Evolutionary conservation across 2,888 invertebrate species (phyloP), one percentile per base, ranked within the genome.

Genomic region (Oithona nana): DNA sequence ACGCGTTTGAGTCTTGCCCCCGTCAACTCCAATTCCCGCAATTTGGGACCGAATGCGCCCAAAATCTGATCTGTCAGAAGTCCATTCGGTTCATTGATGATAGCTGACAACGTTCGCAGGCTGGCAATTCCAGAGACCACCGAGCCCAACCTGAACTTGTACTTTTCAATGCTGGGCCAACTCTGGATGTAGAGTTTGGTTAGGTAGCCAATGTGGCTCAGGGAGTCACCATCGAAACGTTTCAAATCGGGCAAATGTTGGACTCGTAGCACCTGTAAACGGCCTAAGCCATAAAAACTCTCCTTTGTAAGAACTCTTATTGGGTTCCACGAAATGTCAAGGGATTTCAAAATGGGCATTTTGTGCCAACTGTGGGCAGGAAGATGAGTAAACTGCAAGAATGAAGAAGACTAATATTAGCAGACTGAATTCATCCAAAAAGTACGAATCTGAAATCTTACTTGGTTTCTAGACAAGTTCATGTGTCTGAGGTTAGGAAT

Each of bases 311-410:
- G 60, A 4, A 68, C 66, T 73, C 80, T 79, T 65, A 90, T 80
- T 8, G 87, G 87, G 75, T 92, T 92, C 70, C 80, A 80, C 0
- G 88, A 86, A 61, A 90, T 71, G 72, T 88, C 87, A 62, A 92
- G 76, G 55, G 80, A 78, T 66, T 86, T 82, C 66, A 92, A 77
- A 65, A 82, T 79, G 64, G 77, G 80, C 22, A 62, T 30, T 26
- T 50, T 26, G 28, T 50, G 49, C 59, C 59, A 86, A 68, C 82
- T 79, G 66, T 84, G 81, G 70, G 82, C 80, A 67, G 86, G 86
- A 69, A 87, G 78, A 68, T 82, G 80, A 64, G 78, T 79, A 65
- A 90, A 74, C 69, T 83, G 80, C 62, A 78, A 78, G 65, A 90
- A 74, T 69, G 82, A n/a, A n/a, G n/a, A n/a, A n/a, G n/a, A n/a